Evolutionary conservation across 2,797 vertebrate species (phyloP).

Genomic region (Danionella dracula): DNA sequence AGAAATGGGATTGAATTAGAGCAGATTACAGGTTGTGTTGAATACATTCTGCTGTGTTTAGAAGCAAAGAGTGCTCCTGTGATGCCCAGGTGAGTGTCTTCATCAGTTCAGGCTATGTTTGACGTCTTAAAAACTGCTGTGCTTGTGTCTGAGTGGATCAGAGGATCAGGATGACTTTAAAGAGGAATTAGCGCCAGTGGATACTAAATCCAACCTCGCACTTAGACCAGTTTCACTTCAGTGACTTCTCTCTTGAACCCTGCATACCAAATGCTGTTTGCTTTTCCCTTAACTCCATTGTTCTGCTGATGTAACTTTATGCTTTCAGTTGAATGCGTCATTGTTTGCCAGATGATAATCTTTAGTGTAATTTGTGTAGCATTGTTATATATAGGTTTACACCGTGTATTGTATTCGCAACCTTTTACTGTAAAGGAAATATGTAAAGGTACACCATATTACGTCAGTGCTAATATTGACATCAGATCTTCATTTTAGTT

Average conservation of each 20-base stretch:
- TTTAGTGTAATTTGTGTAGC: too few relatives aligned
- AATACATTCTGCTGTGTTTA: neutral
- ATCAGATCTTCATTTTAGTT: too few relatives aligned
- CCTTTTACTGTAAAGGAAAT: too few relatives aligned
- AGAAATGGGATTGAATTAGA: too few relatives aligned
- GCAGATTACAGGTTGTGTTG: neutral
- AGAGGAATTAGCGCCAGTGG: conserved; percentile 40
- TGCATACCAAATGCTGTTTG: neutral
- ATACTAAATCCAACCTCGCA: conserved; percentile 29
- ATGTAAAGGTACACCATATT: too few relatives aligned
- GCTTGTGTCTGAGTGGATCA: conserved; percentile 27
- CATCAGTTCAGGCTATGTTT: neutral
- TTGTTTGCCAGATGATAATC: neutral
- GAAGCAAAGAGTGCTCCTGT: neutral
- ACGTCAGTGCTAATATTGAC: too few relatives aligned
- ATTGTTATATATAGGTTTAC: too few relatives aligned
- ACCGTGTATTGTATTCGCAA: too few relatives aligned
- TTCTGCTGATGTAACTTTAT: too few relatives aligned
- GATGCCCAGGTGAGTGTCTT: neutral
- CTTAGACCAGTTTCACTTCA: neutral
- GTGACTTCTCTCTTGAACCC: neutral
- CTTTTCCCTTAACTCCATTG: too few relatives aligned
- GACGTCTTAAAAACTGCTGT: conserved; percentile 14
- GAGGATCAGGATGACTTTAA: conserved; percentile 38
- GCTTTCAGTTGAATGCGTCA: neutral